Evolutionary conservation across 2,113 vertebrate species (phyloP).

Genomic region (Myiozetetes cayanensis): DNA sequence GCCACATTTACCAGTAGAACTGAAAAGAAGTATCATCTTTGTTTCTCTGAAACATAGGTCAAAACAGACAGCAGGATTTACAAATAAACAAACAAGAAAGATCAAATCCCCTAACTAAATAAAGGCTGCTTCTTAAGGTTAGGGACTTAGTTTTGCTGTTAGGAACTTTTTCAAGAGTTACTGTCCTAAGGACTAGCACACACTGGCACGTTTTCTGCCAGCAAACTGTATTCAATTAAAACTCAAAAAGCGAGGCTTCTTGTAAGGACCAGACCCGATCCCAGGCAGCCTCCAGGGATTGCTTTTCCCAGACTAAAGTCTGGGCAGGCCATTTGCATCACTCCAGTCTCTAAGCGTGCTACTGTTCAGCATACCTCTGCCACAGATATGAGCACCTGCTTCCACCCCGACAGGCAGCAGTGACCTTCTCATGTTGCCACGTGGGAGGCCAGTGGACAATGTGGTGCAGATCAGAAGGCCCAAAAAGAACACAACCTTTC

Average conservation of each 20-base stretch:
- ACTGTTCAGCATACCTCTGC: not conserved
- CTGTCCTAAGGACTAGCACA: too few relatives aligned
- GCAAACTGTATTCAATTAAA: not conserved
- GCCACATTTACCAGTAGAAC: not conserved
- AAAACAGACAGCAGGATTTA: not conserved
- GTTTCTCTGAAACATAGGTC: not conserved
- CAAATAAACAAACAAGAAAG: not conserved
- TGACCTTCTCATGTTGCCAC: slow-evolving; percentile 44
- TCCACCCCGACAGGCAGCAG: not conserved
- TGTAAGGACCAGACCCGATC: not conserved
- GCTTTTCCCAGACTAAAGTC: not conserved
- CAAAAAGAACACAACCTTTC: not conserved
- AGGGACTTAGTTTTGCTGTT: not conserved
- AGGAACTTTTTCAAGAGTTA: not conserved
- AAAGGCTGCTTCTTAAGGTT: not conserved
- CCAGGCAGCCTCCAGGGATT: not conserved
- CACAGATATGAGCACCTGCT: not conserved
- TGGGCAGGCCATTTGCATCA: not conserved
- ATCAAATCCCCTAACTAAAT: not conserved
- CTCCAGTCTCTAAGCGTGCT: not conserved
- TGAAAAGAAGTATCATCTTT: not conserved
- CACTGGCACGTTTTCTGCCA: not conserved
- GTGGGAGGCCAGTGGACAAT: not conserved
- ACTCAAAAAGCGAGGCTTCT: not conserved
- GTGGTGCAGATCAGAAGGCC: not conserved